Conservation (phyloP, 2,797 vertebrate species). For the Phataginus tetradactyla region DNA sequence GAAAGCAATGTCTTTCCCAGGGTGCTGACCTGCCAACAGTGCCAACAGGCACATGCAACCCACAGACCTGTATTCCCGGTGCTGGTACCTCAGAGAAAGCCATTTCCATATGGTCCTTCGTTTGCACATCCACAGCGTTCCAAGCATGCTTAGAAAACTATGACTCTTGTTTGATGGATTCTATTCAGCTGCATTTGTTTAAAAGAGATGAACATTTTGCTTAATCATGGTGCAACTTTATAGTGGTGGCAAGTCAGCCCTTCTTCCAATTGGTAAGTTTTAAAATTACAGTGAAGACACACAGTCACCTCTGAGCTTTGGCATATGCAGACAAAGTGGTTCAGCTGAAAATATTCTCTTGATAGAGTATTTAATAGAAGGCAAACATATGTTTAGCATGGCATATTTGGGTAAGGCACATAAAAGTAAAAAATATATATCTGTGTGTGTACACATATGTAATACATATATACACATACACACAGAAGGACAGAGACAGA, state of each 20-base stretch:
- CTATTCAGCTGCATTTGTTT: slow-evolving; percentile 64
- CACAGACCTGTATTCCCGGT: slow-evolving; percentile 63
- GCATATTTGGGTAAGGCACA: background rate
- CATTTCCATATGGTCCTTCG: slow-evolving; percentile 85
- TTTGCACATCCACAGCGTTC: background rate
- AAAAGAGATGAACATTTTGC: background rate
- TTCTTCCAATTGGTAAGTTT: accelerated
- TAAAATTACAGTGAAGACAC: background rate
- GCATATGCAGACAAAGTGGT: background rate
- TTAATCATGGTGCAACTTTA: background rate
- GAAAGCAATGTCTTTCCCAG: slow-evolving; percentile 89
- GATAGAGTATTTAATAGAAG: background rate
- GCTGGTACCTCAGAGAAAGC: slow-evolving; percentile 83
- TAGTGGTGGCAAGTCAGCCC: background rate
- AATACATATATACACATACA: background rate
- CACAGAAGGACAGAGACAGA: background rate
- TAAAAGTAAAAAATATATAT: background rate
- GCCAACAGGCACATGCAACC: slow-evolving; percentile 80
- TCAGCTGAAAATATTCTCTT: background rate
- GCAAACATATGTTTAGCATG: background rate
- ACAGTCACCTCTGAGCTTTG: background rate
- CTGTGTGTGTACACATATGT: background rate
- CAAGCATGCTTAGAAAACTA: slow-evolving; percentile 16
- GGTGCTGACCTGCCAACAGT: slow-evolving; percentile 86
- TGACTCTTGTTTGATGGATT: background rate